Percentiles rank a stretch among this genome's conserved stretches.
Evolutionary conservation across 1,140 invertebrate genomes (phyloP).

Genomic region (Caenorhabditis inopinata): DNA sequence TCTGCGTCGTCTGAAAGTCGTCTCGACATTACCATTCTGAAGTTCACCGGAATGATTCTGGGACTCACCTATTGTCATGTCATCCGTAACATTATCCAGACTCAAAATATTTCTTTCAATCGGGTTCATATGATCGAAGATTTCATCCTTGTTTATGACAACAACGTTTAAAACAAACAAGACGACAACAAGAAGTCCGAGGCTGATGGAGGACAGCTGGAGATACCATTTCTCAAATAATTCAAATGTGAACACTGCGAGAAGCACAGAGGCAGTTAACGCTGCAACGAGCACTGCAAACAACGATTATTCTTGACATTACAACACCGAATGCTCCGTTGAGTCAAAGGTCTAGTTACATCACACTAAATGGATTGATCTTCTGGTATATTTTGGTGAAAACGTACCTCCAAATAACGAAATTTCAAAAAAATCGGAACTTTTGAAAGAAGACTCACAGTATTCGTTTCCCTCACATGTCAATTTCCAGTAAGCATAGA

Average conservation of each 20-base stretch:
- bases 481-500: neutral
- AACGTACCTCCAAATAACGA: too few relatives aligned
- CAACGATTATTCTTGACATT: too few relatives aligned
- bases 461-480: neutral
- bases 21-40: too few relatives aligned
- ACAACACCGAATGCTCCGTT: too few relatives aligned
- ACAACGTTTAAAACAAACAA: neutral
- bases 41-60: too few relatives aligned
- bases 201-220: neutral
- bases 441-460: too few relatives aligned
- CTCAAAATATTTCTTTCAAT: neutral
- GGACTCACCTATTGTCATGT: neutral
- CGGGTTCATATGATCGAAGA: neutral
- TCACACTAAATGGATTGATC: too few relatives aligned
- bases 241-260: neutral
- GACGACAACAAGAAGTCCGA: neutral
- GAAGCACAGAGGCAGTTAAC: neutral
- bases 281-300: neutral
- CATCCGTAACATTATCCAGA: neutral
- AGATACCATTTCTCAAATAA: constrained; percentile 8
- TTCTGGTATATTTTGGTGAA: too few relatives aligned
- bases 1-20: neutral
- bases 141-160: neutral
- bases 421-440: too few relatives aligned
- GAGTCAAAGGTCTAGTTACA: too few relatives aligned